Percentiles rank a stretch among this genome's conserved stretches.
Conservation (phyloP, 2,113 vertebrate genomes). For the Sinocyclocheilus rhinocerous region DNA sequence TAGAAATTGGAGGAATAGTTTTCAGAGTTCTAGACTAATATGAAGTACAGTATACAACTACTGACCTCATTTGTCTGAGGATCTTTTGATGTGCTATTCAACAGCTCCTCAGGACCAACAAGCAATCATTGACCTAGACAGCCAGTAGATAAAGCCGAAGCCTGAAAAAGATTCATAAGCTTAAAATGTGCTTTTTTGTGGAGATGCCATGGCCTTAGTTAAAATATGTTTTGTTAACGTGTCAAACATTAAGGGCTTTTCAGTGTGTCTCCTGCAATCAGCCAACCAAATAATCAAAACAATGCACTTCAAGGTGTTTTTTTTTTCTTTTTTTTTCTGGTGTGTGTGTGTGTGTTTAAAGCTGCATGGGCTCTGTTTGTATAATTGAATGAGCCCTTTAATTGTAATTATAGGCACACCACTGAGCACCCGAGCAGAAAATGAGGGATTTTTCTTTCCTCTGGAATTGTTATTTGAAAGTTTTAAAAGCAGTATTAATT, state of each 20-base stretch:
- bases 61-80: neutral
- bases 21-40: neutral
- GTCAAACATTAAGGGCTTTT: constrained; percentile 26
- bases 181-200: constrained; percentile 37
- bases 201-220: constrained; percentile 6
- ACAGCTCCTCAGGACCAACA: neutral
- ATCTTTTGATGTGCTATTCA: neutral
- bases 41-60: neutral
- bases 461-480: constrained; percentile 64
- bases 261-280: constrained; percentile 39
- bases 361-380: constrained; percentile 52
- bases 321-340: neutral
- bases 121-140: neutral
- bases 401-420: constrained; percentile 64
- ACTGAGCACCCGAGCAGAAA: constrained; percentile 59
- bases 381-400: constrained; percentile 61
- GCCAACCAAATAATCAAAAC: constrained; percentile 54
- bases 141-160: neutral
- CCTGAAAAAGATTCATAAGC: neutral
- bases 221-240: constrained; percentile 36
- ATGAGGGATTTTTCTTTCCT: constrained; percentile 61
- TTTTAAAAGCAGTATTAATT: constrained; percentile 64
- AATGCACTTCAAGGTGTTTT: constrained; percentile 26
- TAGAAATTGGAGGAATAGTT: neutral
- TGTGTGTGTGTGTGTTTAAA: neutral